These are phyloP conservation scores for Plagodis dolabraria DNA, from an alignment of 2,888 invertebrate species.

Conservation along the genomic window DNA sequence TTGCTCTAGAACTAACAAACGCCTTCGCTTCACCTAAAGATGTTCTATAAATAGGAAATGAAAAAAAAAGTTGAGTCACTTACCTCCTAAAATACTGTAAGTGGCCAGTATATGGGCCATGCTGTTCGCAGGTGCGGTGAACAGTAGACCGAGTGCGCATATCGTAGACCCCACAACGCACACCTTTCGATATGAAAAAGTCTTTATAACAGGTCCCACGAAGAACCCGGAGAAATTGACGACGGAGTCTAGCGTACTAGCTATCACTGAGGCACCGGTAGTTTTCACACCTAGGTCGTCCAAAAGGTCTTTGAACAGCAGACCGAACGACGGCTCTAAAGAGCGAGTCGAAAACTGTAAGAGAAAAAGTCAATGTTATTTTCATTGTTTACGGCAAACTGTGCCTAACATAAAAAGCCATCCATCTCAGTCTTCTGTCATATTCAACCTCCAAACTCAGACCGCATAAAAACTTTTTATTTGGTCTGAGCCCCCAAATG, in stretches of 20 bases:
- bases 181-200: constrained; percentile 90
- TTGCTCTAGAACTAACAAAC: no score
- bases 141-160: constrained; percentile 87
- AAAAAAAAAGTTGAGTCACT: constrained; percentile 47
- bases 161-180: constrained; percentile 87
- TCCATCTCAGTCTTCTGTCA: no score
- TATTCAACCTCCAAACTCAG: no score
- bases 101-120: constrained; percentile 89
- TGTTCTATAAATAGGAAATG: no score
- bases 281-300: constrained; percentile 89
- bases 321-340: constrained; percentile 92
- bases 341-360: constrained; percentile 91
- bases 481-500: no score
- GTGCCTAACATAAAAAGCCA: no score
- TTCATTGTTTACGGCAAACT: no score
- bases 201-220: constrained; percentile 90
- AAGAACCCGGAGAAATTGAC: constrained; percentile 92
- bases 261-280: constrained; percentile 90
- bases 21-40: no score
- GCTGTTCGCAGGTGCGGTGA: constrained; percentile 88
- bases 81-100: constrained; percentile 91
- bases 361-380: constrained; percentile 4
- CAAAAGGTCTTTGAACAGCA: constrained; percentile 90
- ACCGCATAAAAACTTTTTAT: no score
- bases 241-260: constrained; percentile 90